These are phyloP conservation scores for Trichacis sp. DNA, from an alignment of 2,888 invertebrate species.

Conservation along the genomic window DNA sequence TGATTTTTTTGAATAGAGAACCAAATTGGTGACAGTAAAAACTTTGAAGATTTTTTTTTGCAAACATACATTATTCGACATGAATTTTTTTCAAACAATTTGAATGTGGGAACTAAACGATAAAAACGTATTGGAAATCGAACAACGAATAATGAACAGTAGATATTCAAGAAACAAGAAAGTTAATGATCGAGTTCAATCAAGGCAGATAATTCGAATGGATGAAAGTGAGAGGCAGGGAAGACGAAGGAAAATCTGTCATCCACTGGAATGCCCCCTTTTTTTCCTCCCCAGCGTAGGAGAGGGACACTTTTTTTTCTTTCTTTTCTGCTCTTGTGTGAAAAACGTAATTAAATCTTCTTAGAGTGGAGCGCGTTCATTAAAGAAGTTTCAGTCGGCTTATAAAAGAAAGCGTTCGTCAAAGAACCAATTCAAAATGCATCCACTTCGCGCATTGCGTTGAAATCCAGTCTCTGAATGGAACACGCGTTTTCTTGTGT, in stretches of 20 bases:
- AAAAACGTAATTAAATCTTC: conserved; percentile 63
- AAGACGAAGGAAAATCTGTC: conserved; percentile 25
- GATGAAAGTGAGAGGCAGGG: too few species aligned
- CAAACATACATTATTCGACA: too few species aligned
- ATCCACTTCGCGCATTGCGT: conserved; percentile 17
- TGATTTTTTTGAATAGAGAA: too few species aligned
- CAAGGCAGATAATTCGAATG: neutral
- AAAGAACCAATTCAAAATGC: conserved; percentile 51
- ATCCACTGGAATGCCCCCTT: conserved; percentile 47
- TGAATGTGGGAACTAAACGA: too few species aligned
- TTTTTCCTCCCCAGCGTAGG: conserved; percentile 29
- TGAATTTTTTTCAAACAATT: too few species aligned
- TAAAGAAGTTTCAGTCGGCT: conserved; percentile 58
- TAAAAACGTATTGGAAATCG: too few species aligned
- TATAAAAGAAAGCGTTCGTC: conserved; percentile 51
- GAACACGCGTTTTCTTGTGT: conserved; percentile 1
- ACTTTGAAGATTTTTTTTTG: too few species aligned
- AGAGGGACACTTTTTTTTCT: conserved; percentile 29
- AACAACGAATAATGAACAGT: too few species aligned
- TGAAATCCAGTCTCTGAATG: conserved; percentile 18
- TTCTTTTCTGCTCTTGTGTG: conserved; percentile 26
- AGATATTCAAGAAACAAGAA: neutral
- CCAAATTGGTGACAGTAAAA: too few species aligned
- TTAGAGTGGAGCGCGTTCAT: conserved; percentile 57
- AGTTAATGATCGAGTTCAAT: conserved; percentile 6